Evolutionary conservation across 2,113 vertebrate species (phyloP).

Genomic region (Furnarius figulus): DNA sequence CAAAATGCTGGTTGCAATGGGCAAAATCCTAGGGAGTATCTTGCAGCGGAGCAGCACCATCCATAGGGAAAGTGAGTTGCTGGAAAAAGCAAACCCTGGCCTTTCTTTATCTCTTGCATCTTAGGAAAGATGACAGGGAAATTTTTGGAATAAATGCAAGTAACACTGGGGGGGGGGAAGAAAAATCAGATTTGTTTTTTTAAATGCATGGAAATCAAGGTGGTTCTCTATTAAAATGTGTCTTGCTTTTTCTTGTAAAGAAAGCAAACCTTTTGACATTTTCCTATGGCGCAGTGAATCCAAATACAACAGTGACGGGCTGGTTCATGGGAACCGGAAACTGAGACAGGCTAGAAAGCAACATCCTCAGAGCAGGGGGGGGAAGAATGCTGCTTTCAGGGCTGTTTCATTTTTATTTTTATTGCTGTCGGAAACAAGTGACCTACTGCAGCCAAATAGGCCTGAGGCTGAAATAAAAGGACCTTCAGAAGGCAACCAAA

Average conservation of each 20-base stretch:
- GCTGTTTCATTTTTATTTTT: conserved; percentile 30
- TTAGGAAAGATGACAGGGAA: background rate
- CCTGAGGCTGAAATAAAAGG: conserved; percentile 54
- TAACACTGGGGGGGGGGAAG: background rate
- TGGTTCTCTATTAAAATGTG: background rate
- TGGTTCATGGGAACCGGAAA: conserved; percentile 64
- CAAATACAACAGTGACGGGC: conserved; percentile 15
- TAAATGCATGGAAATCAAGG: background rate
- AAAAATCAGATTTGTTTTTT: background rate
- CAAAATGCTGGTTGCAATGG: accelerated
- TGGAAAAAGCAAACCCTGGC: background rate
- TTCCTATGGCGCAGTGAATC: background rate
- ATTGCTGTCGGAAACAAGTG: conserved; percentile 56
- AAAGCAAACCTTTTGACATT: background rate
- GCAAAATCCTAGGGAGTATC: background rate
- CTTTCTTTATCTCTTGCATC: background rate
- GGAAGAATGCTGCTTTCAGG: background rate
- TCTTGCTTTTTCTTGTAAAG: conserved; percentile 1
- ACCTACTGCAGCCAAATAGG: conserved; percentile 52
- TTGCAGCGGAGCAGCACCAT: background rate
- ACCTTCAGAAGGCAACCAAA: conserved; percentile 46
- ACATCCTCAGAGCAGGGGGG: background rate
- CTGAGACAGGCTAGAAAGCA: conserved; percentile 34
- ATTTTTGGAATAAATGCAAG: background rate
- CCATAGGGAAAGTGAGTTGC: background rate